Evolutionary conservation across 2,113 vertebrate genomes (phyloP).

Genomic region (Tenebrosternarchus preto): DNA sequence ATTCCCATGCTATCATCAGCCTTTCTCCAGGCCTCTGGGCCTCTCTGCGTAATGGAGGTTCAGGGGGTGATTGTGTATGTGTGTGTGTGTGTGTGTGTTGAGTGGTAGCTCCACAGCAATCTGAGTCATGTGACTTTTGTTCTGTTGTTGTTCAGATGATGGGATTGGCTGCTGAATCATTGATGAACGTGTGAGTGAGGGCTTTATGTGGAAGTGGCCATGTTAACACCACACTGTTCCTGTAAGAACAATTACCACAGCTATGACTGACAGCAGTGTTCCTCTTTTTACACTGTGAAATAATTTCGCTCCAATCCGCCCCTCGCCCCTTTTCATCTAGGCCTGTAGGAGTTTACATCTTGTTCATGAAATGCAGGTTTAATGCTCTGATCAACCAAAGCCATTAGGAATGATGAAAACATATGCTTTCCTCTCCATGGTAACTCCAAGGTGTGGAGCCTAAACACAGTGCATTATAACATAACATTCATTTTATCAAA

Average conservation of each 20-base stretch:
- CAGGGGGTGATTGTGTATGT: background rate
- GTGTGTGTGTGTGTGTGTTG: too few relatives aligned
- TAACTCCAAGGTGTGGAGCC: background rate
- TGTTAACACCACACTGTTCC: constrained; percentile 37
- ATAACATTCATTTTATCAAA: too few relatives aligned
- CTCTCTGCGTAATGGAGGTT: background rate
- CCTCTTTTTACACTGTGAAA: background rate
- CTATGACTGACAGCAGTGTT: constrained; percentile 32
- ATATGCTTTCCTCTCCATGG: constrained; percentile 3
- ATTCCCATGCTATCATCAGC: background rate
- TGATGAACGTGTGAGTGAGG: constrained; percentile 25
- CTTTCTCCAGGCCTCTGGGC: background rate
- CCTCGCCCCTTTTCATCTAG: constrained; percentile 11
- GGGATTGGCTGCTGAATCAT: constrained; percentile 43
- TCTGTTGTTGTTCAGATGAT: constrained; percentile 13
- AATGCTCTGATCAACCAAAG: constrained; percentile 8
- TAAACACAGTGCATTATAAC: too few relatives aligned
- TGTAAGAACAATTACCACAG: constrained; percentile 41
- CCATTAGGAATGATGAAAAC: background rate
- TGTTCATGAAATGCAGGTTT: background rate
- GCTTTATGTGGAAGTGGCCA: constrained; percentile 35
- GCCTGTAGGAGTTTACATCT: constrained; percentile 18
- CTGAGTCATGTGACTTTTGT: constrained; percentile 36
- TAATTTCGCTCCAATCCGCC: constrained; percentile 23
- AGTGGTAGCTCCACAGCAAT: constrained; percentile 5